Percentiles rank a stretch among this genome's conserved stretches.
Conservation (phyloP, 2,113 vertebrate genomes). For the Opisthocomus hoazin region DNA sequence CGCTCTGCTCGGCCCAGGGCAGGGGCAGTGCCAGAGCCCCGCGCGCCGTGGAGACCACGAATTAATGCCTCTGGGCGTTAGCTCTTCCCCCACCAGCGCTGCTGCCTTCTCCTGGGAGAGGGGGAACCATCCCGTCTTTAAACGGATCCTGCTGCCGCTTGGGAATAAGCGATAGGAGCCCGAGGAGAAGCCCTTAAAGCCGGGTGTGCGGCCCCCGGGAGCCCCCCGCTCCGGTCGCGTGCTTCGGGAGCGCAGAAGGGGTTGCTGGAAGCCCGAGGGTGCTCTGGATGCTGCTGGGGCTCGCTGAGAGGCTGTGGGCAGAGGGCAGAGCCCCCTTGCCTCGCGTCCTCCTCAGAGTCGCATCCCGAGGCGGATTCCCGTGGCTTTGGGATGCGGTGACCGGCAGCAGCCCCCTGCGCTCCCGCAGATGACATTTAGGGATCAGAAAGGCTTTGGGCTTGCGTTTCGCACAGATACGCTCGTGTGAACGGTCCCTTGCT, state of each 20-base stretch:
- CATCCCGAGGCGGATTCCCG: neutral
- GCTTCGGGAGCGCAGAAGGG: neutral
- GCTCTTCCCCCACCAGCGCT: neutral
- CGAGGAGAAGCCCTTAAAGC: neutral
- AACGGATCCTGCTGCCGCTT: neutral
- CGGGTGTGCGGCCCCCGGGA: neutral
- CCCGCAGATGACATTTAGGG: neutral
- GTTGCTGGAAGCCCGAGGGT: neutral
- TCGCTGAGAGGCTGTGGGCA: rapidly evolving
- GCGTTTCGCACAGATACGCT: rapidly evolving
- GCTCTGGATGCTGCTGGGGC: neutral
- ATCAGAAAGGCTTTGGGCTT: neutral
- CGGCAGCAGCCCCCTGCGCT: neutral
- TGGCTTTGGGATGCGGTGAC: neutral
- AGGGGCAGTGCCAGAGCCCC: neutral
- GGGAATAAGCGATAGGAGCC: neutral
- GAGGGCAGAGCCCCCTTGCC: neutral
- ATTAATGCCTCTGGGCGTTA: neutral
- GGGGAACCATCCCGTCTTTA: neutral
- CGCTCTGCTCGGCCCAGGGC: neutral
- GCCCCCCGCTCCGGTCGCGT: neutral
- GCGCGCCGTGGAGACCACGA: neutral
- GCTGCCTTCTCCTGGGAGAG: neutral
- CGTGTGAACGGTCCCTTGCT: too few species aligned
- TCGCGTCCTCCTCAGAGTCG: neutral